A percentile compares a stretch with the other conserved stretches of the same genome.
Evolutionary conservation across 2,797 vertebrate species (phyloP).

Genomic region (Melanotaenia parkinsoni): DNA sequence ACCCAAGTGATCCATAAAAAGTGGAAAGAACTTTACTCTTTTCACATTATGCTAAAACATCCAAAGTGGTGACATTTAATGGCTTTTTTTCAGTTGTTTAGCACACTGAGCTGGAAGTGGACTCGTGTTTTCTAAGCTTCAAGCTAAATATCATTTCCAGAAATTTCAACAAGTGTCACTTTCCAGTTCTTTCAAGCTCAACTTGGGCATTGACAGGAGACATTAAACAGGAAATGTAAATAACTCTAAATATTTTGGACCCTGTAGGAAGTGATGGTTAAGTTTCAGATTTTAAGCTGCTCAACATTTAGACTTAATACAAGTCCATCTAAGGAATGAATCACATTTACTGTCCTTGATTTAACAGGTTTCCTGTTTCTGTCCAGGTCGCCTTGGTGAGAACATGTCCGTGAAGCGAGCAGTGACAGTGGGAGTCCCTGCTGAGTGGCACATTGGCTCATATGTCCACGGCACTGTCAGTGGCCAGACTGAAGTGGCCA

Average conservation of each 20-base stretch:
- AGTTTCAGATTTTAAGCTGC: no score
- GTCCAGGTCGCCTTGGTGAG: conserved; percentile 89
- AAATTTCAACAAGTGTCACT: no score
- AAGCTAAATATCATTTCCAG: no score
- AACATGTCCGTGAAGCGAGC: conserved; percentile 89
- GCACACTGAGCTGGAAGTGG: no score
- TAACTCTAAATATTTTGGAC: background rate
- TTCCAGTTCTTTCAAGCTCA: no score
- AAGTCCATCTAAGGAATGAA: background rate
- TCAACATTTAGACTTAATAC: no score
- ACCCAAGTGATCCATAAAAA: no score
- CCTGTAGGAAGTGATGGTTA: background rate
- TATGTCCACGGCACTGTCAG: conserved; percentile 85
- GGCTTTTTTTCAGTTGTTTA: no score
- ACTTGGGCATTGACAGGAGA: background rate
- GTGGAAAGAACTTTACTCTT: no score
- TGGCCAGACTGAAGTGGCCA: conserved; percentile 72
- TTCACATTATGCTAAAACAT: no score
- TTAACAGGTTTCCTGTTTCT: background rate
- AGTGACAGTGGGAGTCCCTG: conserved; percentile 82
- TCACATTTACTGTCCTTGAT: background rate
- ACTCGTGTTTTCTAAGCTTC: no score
- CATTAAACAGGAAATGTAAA: background rate
- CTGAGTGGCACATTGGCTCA: conserved; percentile 86
- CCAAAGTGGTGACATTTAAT: no score